These are phyloP conservation scores for Dermochelys coriacea DNA, from an alignment of 2,797 vertebrate genomes.

Conservation along the genomic window DNA sequence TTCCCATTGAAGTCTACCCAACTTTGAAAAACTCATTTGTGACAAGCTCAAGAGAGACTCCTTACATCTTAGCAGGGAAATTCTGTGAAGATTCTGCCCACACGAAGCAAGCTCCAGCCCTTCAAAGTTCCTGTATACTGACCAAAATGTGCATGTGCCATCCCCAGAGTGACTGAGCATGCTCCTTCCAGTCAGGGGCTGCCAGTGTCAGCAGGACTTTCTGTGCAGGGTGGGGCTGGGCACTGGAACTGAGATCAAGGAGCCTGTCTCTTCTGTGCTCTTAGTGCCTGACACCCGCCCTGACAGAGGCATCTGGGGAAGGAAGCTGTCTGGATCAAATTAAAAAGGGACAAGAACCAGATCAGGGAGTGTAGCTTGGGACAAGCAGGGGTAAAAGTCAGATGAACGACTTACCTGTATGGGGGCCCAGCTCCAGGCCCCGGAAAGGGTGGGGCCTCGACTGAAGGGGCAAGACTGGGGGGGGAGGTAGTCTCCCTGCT, in stretches of 20 bases:
- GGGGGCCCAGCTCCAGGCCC: no score
- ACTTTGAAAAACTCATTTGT: not conserved
- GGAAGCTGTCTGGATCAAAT: not conserved
- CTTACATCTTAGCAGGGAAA: not conserved
- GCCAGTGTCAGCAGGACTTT: not conserved
- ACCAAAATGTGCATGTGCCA: not conserved
- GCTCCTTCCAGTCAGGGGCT: not conserved
- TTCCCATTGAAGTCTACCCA: not conserved
- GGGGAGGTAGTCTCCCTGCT: not conserved
- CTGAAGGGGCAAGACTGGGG: not conserved
- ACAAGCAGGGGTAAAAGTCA: no score
- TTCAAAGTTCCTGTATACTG: not conserved
- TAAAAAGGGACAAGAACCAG: not conserved
- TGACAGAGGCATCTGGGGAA: not conserved
- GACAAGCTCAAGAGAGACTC: not conserved
- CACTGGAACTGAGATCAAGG: not conserved
- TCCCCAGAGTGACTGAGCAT: not conserved
- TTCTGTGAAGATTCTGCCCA: not conserved
- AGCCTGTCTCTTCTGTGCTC: not conserved
- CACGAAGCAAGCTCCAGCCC: not conserved
- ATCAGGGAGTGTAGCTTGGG: not conserved
- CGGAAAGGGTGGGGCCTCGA: no score
- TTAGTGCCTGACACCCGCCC: not conserved
- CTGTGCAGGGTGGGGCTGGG: not conserved
- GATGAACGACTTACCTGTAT: no score